phyloP scores from a whole-genome alignment of 2,888 invertebrate species.

The Hecatera dysodea region DNA sequence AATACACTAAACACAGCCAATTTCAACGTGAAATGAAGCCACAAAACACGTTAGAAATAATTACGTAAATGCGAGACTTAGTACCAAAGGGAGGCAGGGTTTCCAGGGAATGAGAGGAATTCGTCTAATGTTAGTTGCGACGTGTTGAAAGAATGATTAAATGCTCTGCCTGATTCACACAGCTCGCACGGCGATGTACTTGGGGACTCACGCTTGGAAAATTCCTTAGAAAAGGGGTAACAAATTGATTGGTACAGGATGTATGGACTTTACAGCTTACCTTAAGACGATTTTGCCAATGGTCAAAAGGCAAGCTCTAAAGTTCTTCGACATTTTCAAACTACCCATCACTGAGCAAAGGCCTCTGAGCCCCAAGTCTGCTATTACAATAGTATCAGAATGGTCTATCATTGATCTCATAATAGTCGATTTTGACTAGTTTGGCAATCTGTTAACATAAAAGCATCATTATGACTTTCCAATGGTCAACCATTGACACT shows the following conservation, averaged over 20 bases:
- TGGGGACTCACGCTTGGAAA: slow-evolving; percentile 1
- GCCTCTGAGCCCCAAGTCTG: no score
- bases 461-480: no score
- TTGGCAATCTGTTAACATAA: no score
- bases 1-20: slow-evolving; percentile 28
- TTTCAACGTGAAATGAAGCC: slow-evolving; percentile 16
- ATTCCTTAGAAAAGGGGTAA: background rate
- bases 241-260: background rate
- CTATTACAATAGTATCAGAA: no score
- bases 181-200: background rate
- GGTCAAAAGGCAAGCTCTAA: no score
- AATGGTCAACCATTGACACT: no score
- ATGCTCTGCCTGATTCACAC: background rate
- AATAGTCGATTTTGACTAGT: no score
- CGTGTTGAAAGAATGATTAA: slow-evolving; percentile 30
- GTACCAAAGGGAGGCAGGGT: background rate
- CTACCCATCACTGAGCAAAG: no score
- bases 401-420: no score
- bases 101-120: slow-evolving; percentile 1
- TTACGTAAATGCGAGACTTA: slow-evolving; percentile 33
- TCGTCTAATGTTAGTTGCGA: slow-evolving; percentile 6
- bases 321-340: no score
- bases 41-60: slow-evolving; percentile 40
- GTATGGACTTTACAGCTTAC: background rate
- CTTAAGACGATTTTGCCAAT: no score